phyloP scores from a whole-genome alignment of 2,888 invertebrate species.

The Pollenia labialis region DNA sequence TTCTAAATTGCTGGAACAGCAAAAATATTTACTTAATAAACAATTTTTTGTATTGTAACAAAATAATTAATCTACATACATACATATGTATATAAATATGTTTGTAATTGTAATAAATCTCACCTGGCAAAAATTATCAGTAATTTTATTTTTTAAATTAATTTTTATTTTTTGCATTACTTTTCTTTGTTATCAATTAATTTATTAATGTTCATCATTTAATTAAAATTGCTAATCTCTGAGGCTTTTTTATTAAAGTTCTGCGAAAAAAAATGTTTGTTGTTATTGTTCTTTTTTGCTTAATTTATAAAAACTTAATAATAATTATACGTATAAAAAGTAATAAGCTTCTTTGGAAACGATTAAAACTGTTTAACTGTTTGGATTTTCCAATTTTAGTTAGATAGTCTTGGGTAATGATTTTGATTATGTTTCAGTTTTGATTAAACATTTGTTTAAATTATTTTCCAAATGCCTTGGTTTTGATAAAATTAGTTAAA shows the following conservation, averaged over 20 bases:
- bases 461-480: no score
- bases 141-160: conserved; percentile 28
- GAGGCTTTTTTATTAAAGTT: conserved; percentile 21
- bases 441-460: no score
- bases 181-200: conserved; percentile 3
- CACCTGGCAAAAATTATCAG: conserved; percentile 58
- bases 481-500: no score
- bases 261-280: conserved; percentile 21
- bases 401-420: neutral
- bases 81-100: neutral
- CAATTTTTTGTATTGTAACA: neutral
- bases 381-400: conserved; percentile 37
- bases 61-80: conserved; percentile 5
- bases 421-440: no score
- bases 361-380: conserved; percentile 2
- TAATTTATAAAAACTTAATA: conserved; percentile 22
- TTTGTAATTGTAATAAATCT: conserved; percentile 18
- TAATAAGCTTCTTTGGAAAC: conserved; percentile 12
- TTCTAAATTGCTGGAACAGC: neutral
- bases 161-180: neutral
- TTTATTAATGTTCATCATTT: neutral
- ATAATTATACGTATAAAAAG: neutral
- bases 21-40: neutral
- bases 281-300: neutral
- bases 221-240: conserved; percentile 23